Conservation (phyloP, 2,113 vertebrate species). For the Dasyornis broadbenti region DNA sequence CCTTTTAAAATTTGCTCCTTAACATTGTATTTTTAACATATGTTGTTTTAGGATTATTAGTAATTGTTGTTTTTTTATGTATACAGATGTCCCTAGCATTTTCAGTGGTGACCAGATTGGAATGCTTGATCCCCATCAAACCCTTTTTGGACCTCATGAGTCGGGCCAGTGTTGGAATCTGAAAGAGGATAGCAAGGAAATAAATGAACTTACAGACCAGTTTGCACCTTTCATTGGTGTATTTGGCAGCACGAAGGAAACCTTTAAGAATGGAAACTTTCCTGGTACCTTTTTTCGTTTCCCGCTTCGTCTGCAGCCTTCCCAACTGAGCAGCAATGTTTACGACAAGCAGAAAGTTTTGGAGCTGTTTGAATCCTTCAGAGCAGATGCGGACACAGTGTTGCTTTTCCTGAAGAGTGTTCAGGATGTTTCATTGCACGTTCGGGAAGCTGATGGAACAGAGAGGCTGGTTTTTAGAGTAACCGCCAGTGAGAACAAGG, state of each 20-base stretch:
- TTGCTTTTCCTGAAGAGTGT: constrained; percentile 94
- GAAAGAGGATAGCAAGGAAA: constrained; percentile 90
- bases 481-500: constrained; percentile 79
- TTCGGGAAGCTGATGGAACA: constrained; percentile 85
- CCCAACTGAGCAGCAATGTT: constrained; percentile 89
- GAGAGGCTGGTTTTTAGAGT: constrained; percentile 91
- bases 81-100: constrained; percentile 95
- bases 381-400: constrained; percentile 92
- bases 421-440: constrained; percentile 87
- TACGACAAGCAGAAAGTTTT: constrained; percentile 95
- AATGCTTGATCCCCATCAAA: constrained; percentile 96
- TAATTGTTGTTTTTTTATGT: constrained; percentile 1
- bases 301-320: constrained; percentile 88
- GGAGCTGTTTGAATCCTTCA: constrained; percentile 95
- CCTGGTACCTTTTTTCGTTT: constrained; percentile 97
- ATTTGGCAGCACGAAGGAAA: constrained; percentile 90
- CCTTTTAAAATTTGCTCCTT: not conserved
- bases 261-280: constrained; percentile 82
- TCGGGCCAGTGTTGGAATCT: constrained; percentile 98
- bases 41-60: not conserved
- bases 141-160: constrained; percentile 91
- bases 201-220: constrained; percentile 87
- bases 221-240: constrained; percentile 90
- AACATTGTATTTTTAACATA: not conserved
- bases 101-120: constrained; percentile 98